Conservation (phyloP, 2,797 vertebrate genomes). For the Crax fasciolata region DNA sequence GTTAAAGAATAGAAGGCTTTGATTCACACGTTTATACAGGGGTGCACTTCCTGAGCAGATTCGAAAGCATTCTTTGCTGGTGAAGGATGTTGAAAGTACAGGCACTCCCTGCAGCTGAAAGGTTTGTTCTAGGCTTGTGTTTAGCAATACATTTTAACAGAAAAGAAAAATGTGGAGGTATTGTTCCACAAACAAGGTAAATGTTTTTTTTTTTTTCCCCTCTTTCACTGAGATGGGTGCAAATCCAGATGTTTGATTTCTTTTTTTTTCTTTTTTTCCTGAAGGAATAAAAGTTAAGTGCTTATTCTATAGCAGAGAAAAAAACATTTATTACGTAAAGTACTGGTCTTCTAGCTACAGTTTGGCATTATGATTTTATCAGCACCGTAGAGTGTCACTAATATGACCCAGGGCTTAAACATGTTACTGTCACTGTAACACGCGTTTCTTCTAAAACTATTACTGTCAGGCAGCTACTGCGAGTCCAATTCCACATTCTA, state of each 20-base stretch:
- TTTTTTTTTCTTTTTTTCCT: background rate
- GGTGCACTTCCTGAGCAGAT: conserved; percentile 29
- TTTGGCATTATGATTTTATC: conserved; percentile 58
- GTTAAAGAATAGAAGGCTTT: conserved; percentile 39
- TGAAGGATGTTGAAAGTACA: conserved; percentile 36
- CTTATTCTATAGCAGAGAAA: background rate
- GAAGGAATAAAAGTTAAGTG: background rate
- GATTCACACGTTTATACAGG: background rate
- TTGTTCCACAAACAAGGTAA: conserved; percentile 8
- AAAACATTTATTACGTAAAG: background rate
- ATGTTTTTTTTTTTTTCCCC: background rate
- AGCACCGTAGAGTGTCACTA: background rate
- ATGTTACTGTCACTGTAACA: conserved; percentile 49
- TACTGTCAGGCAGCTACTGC: conserved; percentile 32
- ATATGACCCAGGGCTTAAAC: conserved; percentile 59
- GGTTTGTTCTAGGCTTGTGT: background rate
- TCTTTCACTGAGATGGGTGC: background rate
- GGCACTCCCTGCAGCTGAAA: conserved; percentile 36
- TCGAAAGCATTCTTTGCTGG: conserved; percentile 35
- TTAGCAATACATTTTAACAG: conserved; percentile 12
- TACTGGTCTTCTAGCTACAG: conserved; percentile 13
- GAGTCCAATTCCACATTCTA: conserved; percentile 44
- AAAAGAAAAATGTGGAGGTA: conserved; percentile 7
- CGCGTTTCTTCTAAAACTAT: conserved; percentile 54
- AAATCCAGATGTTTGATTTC: background rate